phyloP scores from a whole-genome alignment of 35 echinoderm and acorn worm genomes.

The Diadema setosum region DNA sequence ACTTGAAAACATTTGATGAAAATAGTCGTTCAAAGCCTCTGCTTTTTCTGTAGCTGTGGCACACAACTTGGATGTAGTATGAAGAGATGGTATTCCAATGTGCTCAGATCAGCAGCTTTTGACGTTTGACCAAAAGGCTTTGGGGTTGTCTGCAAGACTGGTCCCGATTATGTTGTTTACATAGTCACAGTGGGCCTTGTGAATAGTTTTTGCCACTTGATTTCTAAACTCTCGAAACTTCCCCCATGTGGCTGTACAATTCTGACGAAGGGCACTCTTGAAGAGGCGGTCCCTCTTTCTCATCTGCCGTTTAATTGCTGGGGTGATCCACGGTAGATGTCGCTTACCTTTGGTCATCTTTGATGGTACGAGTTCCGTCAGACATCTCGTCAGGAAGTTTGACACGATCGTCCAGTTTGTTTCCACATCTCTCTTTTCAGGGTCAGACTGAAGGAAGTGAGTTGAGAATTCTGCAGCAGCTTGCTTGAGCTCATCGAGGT shows the following conservation, averaged over 20 bases:
- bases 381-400: not conserved
- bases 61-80: not conserved
- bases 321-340: not conserved
- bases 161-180: not conserved
- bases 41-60: not conserved
- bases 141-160: not conserved
- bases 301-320: not conserved
- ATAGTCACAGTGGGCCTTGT: not conserved
- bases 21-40: not conserved
- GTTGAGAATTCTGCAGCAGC: not conserved
- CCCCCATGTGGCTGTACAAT: not conserved
- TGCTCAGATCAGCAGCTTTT: not conserved
- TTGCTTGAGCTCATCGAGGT: slow-evolving; percentile 3
- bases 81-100: not conserved
- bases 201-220: not conserved
- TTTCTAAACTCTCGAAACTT: not conserved
- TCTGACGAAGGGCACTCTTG: not conserved
- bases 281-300: slow-evolving; percentile 7
- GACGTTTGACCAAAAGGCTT: not conserved
- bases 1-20: not conserved
- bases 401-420: not conserved
- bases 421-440: not conserved
- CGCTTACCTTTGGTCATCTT: slow-evolving; percentile 4
- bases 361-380: not conserved
- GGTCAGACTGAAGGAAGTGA: not conserved